Evolutionary conservation across 1,140 invertebrate species (phyloP).

Genomic region (Formica exsecta): DNA sequence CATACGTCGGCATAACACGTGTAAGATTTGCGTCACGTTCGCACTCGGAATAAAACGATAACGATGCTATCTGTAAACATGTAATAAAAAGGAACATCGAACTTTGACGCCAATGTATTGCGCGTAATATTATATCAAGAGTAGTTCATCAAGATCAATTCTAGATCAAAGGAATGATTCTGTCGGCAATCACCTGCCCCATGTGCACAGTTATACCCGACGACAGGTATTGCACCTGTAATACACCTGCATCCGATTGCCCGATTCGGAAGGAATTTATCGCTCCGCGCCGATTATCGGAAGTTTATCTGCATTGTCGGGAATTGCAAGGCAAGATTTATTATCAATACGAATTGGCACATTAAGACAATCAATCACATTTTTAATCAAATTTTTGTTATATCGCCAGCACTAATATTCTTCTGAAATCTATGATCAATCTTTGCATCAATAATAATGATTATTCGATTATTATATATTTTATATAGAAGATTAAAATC

Average conservation of each 20-base stretch:
- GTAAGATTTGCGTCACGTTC: not conserved
- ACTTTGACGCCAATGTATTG: slow-evolving; percentile 37
- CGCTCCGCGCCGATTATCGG: slow-evolving; percentile 60
- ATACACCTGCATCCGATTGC: slow-evolving; percentile 70
- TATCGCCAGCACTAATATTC: not conserved
- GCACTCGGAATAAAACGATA: slow-evolving; percentile 18
- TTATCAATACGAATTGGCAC: not conserved
- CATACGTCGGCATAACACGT: not conserved
- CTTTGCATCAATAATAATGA: slow-evolving; percentile 2
- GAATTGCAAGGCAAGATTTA: slow-evolving; percentile 49
- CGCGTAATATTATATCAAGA: slow-evolving; percentile 32
- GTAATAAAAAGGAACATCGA: slow-evolving; percentile 23
- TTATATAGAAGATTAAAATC: not conserved
- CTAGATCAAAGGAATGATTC: slow-evolving; percentile 57
- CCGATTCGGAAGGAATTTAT: slow-evolving; percentile 71
- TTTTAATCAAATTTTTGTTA: slow-evolving; percentile 12
- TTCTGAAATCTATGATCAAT: not conserved
- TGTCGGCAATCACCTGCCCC: slow-evolving; percentile 67
- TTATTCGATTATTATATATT: not conserved
- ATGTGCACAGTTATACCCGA: slow-evolving; percentile 65
- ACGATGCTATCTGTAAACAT: not conserved
- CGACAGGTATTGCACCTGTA: slow-evolving; percentile 75
- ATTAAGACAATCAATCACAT: not conserved
- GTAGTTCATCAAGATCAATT: slow-evolving; percentile 69
- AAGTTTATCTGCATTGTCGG: slow-evolving; percentile 57